Evolutionary conservation across 2,888 invertebrate species (phyloP).

Genomic region (Spatulosminthurus flaviceps): DNA sequence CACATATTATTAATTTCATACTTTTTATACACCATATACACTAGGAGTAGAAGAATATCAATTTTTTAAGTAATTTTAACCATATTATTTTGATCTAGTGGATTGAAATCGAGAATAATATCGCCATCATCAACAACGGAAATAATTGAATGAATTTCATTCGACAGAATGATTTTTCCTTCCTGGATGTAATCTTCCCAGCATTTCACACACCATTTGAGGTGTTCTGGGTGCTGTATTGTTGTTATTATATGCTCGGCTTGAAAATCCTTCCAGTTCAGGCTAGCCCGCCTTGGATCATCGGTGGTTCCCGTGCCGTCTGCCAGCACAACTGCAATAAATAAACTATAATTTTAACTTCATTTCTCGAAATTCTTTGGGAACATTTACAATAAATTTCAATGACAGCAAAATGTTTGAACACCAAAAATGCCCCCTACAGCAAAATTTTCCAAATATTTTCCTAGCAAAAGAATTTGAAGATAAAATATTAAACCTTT

Average conservation of each 20-base stretch:
- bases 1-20: not conserved
- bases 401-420: too few species aligned
- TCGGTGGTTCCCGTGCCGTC: not conserved
- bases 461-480: too few species aligned
- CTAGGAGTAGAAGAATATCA: too few species aligned
- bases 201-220: not conserved
- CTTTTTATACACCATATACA: not conserved
- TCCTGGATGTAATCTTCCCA: not conserved
- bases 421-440: too few species aligned
- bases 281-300: not conserved
- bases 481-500: too few species aligned
- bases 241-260: not conserved
- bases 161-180: not conserved
- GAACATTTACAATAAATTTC: too few species aligned
- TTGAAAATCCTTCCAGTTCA: conserved; percentile 5
- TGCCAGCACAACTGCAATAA: not conserved
- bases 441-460: too few species aligned
- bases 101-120: conserved; percentile 4
- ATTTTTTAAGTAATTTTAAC: not conserved
- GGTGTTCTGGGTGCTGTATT: not conserved
- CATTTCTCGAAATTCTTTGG: too few species aligned
- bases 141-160: not conserved
- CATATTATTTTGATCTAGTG: not conserved
- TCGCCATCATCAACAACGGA: not conserved
- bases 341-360: too few species aligned